These are phyloP conservation scores for Orthosia incerta DNA, from an alignment of 2,888 invertebrate genomes.

Conservation along the genomic window DNA sequence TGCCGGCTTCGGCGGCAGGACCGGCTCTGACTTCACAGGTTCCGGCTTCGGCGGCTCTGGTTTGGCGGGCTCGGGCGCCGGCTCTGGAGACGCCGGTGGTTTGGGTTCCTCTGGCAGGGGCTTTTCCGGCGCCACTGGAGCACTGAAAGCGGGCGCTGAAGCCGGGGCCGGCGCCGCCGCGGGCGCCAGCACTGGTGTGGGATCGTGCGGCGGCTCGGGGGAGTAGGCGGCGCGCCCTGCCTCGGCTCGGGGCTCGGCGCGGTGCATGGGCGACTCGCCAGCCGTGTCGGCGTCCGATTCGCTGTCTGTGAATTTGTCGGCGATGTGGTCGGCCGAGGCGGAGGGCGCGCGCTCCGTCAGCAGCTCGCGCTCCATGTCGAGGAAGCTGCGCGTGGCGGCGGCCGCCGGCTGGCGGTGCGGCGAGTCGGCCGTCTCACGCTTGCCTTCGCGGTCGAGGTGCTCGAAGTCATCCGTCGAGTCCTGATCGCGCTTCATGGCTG, in stretches of 20 bases:
- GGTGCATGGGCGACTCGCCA: slow-evolving; percentile 87
- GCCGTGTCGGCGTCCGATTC: slow-evolving; percentile 90
- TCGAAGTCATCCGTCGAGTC: slow-evolving; percentile 95
- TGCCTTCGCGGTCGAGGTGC: slow-evolving; percentile 92
- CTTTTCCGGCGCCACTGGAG: slow-evolving; percentile 59
- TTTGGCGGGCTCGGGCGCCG: slow-evolving; percentile 56
- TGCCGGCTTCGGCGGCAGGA: slow-evolving; percentile 63
- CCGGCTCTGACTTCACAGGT: slow-evolving; percentile 62
- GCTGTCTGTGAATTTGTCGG: slow-evolving; percentile 91
- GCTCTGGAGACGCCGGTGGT: slow-evolving; percentile 52
- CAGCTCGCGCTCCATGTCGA: slow-evolving; percentile 89
- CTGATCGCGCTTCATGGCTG: slow-evolving; percentile 90
- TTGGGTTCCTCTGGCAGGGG: slow-evolving; percentile 65
- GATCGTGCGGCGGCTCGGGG: slow-evolving; percentile 70
- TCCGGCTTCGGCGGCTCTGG: slow-evolving; percentile 67
- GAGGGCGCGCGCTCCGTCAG: slow-evolving; percentile 82
- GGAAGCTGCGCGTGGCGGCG: slow-evolving; percentile 84
- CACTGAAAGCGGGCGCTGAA: slow-evolving; percentile 71
- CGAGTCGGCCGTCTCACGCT: slow-evolving; percentile 79
- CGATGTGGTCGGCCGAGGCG: slow-evolving; percentile 82
- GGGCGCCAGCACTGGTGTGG: slow-evolving; percentile 63
- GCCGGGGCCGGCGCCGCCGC: slow-evolving; percentile 52
- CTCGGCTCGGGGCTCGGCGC: slow-evolving; percentile 82
- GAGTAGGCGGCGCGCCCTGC: slow-evolving; percentile 72
- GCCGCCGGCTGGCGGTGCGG: slow-evolving; percentile 79